Evolutionary conservation across 2,113 vertebrate species (phyloP), one percentile per base, ranked within the genome.

Genomic region (Cyprichromis sp.): DNA sequence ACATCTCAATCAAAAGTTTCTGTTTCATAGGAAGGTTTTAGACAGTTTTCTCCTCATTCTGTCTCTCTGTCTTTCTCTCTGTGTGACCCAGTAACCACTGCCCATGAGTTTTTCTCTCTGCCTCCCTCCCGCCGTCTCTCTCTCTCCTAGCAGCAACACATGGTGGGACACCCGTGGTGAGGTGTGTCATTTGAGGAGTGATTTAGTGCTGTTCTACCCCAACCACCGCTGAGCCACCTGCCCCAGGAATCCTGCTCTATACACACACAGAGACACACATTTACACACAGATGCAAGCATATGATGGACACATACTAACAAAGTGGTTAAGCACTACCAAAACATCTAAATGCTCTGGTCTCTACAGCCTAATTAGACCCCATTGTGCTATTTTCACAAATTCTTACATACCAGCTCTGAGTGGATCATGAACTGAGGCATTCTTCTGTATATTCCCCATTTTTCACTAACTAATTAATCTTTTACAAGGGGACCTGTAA

Each of bases 161-260:
- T 96, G 93, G 95, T 86, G 85, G 93, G 96, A 95, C 95, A 94
- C 94, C 95, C 94, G 92, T 91, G 90, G 95, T 96, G 96, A 93
- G 92, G 93, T 92, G 87, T 95, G 94, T 93, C 94, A 94, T 89
- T 93, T 93, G 90, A 89, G 95, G 94, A 96, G 94, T 97, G 96
- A 97, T 97, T 95, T 96, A 94, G 96, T 53, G 34, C 83, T 83
- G 92, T 88, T 95, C 61, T 91, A 88, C 90, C 89, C 90, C 71
- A 90, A 91, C 93, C 94, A 94, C 95, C 95, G 91, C 95, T 93
- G 94, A 93, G 93, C 95, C 96, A 97, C 96, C 97, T 97, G 96
- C 95, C 93, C 87, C 45, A 85, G 91, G 93, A 96, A 96, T 96
- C 94, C 91, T 83, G 57, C 61, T 87, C 54, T 89, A 71, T 66